Base-by-base conservation (phyloP, 2,888 invertebrate species). In the Mamestra brassicae region DNA sequence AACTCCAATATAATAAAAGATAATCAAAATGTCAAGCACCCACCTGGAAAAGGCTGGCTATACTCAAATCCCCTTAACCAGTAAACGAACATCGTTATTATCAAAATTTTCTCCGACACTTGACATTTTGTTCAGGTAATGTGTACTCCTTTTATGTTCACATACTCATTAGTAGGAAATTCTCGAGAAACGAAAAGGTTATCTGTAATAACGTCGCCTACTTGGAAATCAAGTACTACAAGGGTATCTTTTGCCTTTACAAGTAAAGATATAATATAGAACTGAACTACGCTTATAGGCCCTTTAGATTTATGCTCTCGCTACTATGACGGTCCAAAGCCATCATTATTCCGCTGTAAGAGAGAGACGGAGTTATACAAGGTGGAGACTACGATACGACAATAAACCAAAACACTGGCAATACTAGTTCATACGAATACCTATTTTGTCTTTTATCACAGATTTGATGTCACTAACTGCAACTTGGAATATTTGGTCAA, bases 51-150 rank as follows among this genome's bases (percentile, higher is more conserved):
- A 50, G 13, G 34, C 15, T 54, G 15, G 47, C 38, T 78, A 42
- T 38, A 58, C 17, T n/a, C 11, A 63, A 55, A 57, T 50, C 62
- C 57, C 42, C 57, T 62, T 52, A 80, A 54, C 66, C 54, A 36
- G 58, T 81, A 57, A 60, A 79, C 67, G 67, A 57, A 65, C 75
- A 26, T 80, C 71, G 61, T 68, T 71, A 75, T 79, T 68, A 71
- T 55, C 58, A 65, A 79, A 75, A 71, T 62, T 55, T 58, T 55
- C 80, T 61, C 11, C 36, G 26, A 57, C 71, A 75, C 71, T 81
- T 83, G 80, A 81, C 71, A 83, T 83, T 81, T 69, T 60, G 34
- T 71, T 80, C 58, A 62, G 71, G 54, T 63, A 78, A 69, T 54
- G 36, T 54, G 50, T 34, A 66, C 60, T 62, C 45, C 65, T 47